phyloP scores from a whole-genome alignment of 1,140 invertebrate species.

The Schmidtea mediterranea region DNA sequence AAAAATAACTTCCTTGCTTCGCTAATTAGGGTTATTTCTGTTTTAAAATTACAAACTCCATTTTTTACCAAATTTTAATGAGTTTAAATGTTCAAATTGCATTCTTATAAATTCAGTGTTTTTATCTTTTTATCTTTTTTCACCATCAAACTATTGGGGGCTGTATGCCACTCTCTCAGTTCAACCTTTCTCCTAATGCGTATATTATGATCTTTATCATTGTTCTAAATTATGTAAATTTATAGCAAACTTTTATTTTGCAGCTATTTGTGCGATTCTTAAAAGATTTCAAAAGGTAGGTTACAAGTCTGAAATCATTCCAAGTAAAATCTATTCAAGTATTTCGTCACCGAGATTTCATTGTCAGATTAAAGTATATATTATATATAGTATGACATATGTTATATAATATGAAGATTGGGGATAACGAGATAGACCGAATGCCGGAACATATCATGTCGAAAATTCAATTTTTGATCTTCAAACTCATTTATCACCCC shows the following conservation, averaged over 20 bases:
- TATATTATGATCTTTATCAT: too few relatives aligned
- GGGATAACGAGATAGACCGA: slow-evolving; percentile 3
- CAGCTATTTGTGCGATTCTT: background rate
- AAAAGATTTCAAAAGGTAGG: slow-evolving; percentile 1
- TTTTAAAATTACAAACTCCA: too few relatives aligned
- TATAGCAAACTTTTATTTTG: background rate
- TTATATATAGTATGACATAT: background rate
- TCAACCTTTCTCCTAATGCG: too few relatives aligned
- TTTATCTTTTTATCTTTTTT: too few relatives aligned
- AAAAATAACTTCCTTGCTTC: too few relatives aligned
- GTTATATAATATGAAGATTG: slow-evolving; percentile 9
- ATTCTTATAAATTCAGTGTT: too few relatives aligned
- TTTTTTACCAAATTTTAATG: too few relatives aligned
- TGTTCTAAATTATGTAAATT: too few relatives aligned
- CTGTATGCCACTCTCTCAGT: too few relatives aligned
- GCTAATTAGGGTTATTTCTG: too few relatives aligned
- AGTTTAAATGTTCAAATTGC: too few relatives aligned
- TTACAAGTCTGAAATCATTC: background rate
- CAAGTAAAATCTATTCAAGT: background rate
- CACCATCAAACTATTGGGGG: too few relatives aligned
- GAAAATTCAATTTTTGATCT: slow-evolving; percentile 12
- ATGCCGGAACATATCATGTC: slow-evolving; percentile 13
- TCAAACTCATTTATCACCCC: slow-evolving; percentile 12
- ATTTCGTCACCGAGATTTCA: background rate
- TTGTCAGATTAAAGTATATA: background rate